Conservation (phyloP, 2,888 invertebrate genomes). For the Patella depressa region DNA sequence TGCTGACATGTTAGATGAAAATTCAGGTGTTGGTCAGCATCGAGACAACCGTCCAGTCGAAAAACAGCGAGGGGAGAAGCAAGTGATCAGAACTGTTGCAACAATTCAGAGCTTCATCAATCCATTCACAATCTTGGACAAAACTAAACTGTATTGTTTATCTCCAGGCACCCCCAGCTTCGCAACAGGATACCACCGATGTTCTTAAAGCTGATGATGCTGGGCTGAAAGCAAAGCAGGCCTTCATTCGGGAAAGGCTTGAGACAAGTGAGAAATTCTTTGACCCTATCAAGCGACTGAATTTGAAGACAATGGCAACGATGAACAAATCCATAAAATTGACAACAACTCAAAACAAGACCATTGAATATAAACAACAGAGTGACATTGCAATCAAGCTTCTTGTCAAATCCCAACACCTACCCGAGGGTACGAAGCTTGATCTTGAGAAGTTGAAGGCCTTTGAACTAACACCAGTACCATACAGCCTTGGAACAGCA, state of each 20-base stretch:
- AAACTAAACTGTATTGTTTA: constrained; percentile 27
- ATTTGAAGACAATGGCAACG: constrained; percentile 26
- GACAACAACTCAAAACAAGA: constrained; percentile 27
- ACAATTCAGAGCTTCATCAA: constrained; percentile 35
- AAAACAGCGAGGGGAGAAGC: constrained; percentile 30
- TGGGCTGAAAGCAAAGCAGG: constrained; percentile 20
- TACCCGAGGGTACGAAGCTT: constrained; percentile 14
- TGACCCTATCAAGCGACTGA: constrained; percentile 26
- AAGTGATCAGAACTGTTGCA: constrained; percentile 24
- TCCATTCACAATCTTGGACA: constrained; percentile 32
- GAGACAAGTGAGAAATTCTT: constrained; percentile 28
- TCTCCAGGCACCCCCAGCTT: constrained; percentile 30
- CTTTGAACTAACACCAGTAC: background rate
- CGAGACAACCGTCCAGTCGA: constrained; percentile 35
- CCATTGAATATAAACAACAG: constrained; percentile 31
- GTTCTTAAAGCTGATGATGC: constrained; percentile 17
- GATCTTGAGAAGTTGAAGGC: constrained; percentile 13
- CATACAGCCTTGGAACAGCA: constrained; percentile 5
- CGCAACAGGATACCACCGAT: constrained; percentile 3
- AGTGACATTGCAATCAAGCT: constrained; percentile 29
- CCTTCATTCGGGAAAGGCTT: constrained; percentile 25
- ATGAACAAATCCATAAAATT: constrained; percentile 27
- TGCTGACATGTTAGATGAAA: constrained; percentile 30
- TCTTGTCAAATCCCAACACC: constrained; percentile 16
- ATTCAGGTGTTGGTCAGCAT: constrained; percentile 22